Percentiles rank a stretch among this genome's conserved stretches.
Evolutionary conservation across 2,113 vertebrate species (phyloP).

Genomic region (Rhadina sibilatrix): DNA sequence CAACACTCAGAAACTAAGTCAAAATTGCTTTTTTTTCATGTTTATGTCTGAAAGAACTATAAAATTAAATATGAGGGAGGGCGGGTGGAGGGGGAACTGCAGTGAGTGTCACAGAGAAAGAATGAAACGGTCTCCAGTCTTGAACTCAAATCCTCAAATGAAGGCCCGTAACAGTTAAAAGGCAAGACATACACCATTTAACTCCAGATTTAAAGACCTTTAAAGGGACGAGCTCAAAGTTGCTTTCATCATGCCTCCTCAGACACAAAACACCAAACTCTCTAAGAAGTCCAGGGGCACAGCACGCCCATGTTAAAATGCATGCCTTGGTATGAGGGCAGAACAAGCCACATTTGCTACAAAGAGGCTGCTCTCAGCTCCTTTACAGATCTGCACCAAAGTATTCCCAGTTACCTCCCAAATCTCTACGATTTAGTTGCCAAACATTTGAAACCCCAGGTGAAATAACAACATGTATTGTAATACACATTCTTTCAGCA

Average conservation of each 20-base stretch:
- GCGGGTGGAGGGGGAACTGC: slow-evolving; percentile 36
- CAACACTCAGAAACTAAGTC: slow-evolving; percentile 69
- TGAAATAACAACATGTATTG: neutral
- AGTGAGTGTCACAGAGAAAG: slow-evolving; percentile 57
- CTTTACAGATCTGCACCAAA: neutral
- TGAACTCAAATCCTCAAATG: slow-evolving; percentile 32
- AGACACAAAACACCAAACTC: neutral
- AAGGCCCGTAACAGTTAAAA: slow-evolving; percentile 31
- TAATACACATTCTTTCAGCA: neutral
- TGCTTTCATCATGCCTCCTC: neutral
- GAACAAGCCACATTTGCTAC: neutral
- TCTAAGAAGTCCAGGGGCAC: neutral
- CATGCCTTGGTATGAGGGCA: rapidly evolving
- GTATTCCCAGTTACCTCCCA: neutral
- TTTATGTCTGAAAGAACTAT: slow-evolving; percentile 74
- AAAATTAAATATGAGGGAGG: slow-evolving; percentile 61
- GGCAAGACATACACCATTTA: slow-evolving; percentile 15
- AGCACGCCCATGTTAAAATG: neutral
- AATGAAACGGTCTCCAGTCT: slow-evolving; percentile 24
- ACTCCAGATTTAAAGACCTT: slow-evolving; percentile 30
- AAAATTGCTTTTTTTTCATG: slow-evolving; percentile 72
- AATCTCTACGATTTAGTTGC: neutral
- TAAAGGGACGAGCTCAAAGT: neutral
- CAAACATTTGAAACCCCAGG: neutral
- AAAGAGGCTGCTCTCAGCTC: neutral